Percentiles rank a stretch among this genome's conserved stretches.
Evolutionary conservation across 2,797 vertebrate species (phyloP).

Genomic region (Acipenser ruthenus): DNA sequence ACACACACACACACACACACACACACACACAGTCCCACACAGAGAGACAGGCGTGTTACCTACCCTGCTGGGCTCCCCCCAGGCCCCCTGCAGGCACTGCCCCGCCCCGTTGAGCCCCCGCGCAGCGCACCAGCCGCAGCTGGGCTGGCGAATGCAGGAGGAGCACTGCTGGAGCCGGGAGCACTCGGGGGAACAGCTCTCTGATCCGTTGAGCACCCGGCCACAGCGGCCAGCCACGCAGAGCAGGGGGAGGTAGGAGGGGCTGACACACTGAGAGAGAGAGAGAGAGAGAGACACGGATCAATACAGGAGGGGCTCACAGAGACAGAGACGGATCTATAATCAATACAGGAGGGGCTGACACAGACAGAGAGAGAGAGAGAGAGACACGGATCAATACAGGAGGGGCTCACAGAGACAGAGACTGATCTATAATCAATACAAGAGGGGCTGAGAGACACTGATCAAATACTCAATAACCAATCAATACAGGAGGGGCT

Average conservation of each 20-base stretch:
- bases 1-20: neutral
- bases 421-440: no score
- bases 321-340: no score
- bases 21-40: neutral
- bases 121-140: slow-evolving; percentile 83
- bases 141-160: slow-evolving; percentile 76
- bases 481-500: no score
- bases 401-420: no score
- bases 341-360: neutral
- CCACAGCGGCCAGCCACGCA: slow-evolving; percentile 85
- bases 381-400: no score
- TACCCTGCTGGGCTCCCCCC: slow-evolving; percentile 57
- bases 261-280: slow-evolving; percentile 74
- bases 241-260: slow-evolving; percentile 74
- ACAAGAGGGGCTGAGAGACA: no score
- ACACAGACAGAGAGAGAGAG: neutral
- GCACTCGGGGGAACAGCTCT: slow-evolving; percentile 80
- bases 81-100: slow-evolving; percentile 76
- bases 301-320: neutral
- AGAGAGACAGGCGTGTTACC: slow-evolving; percentile 9
- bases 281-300: neutral
- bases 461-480: no score
- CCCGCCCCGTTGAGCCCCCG: slow-evolving; percentile 73
- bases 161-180: slow-evolving; percentile 77
- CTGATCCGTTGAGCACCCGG: slow-evolving; percentile 68